Base-by-base conservation (phyloP, 2,797 vertebrate species). In the Huso huso region DNA sequence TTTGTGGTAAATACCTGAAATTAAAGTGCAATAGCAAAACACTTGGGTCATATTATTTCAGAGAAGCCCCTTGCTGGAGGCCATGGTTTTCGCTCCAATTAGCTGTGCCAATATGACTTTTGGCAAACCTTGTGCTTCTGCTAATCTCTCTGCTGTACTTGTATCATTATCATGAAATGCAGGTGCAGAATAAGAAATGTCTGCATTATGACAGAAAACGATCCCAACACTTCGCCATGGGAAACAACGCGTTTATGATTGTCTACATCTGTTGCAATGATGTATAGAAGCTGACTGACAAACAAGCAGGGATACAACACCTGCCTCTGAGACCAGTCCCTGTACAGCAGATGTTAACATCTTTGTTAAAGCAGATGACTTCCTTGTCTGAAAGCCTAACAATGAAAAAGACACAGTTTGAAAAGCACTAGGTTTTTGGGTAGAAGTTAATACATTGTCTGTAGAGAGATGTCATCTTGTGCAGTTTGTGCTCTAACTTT, bases 181-280 rank as follows among this genome's bases (percentile, higher is more conserved):
- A 86, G 82, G 82, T 91, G 85, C 83, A 86, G 37, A 85, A 84
- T 82, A 81, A 73, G 77, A 37, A 48, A 73, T 82, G 82, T 83
- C 84, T 79, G 79, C 80, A 78, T 77, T 80, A 81, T 82, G 76
- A 83, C 76, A 74, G 81, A 74, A 83, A 83, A 80, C 82, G 82
- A 82, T 87, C 83, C 81, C 82, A 84, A 70, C 73, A 67, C 80
- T 80, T 82, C 85, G 76, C 83, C 64, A 70, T 83, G 87, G 88
- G 86, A 84, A 79, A 76, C 65, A 69, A 73, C 79, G 81, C 81
- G 84, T 83, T 66, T 82, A 71, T 81, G 77, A 86, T 81, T 79
- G 81, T 81, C 76, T 84, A 78, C 88, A 90, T 91, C 89, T 91
- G 89, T 88, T 90, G 84, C 81, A 81, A 86, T 86, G 85, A 85